Evolutionary conservation across 2,888 invertebrate species (phyloP).

Genomic region (Lydus trimaculatus): DNA sequence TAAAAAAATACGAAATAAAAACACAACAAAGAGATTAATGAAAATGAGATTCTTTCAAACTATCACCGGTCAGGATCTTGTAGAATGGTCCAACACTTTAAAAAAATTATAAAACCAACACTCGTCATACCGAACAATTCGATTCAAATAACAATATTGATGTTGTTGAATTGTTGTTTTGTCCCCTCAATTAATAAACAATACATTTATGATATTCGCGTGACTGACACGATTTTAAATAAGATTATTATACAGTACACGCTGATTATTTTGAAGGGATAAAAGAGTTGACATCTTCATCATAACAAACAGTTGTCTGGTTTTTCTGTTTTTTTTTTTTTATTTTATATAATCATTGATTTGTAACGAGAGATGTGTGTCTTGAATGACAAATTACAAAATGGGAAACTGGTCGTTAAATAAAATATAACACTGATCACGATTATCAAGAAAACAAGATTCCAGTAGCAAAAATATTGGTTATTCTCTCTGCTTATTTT

Average conservation of each 20-base stretch:
- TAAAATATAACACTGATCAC: conserved; percentile 19
- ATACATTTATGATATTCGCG: conserved; percentile 32
- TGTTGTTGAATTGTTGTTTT: not conserved
- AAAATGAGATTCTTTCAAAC: conserved; percentile 29
- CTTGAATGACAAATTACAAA: conserved; percentile 52
- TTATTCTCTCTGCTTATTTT: not conserved
- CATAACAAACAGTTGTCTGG: conserved; percentile 47
- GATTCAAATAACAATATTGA: not conserved
- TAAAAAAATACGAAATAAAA: not conserved
- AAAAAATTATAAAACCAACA: conserved; percentile 43
- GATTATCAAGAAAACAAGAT: not conserved
- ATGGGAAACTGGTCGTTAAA: conserved; percentile 15
- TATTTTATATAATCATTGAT: conserved; percentile 45
- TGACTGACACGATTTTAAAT: conserved; percentile 14
- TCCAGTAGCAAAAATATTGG: conserved; percentile 31
- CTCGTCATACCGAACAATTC: conserved; percentile 47
- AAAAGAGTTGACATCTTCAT: conserved; percentile 54
- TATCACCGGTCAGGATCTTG: conserved; percentile 52
- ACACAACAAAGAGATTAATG: not conserved
- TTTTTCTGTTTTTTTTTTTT: conserved; percentile 50
- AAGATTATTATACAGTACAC: conserved; percentile 16
- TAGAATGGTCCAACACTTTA: conserved; percentile 49
- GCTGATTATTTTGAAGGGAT: conserved; percentile 31
- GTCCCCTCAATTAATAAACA: conserved; percentile 32
- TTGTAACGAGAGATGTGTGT: conserved; percentile 45